Evolutionary conservation across 53 echinoderm and acorn worm genomes (phyloP).

Genomic region (Hippasteria phrygiana): DNA sequence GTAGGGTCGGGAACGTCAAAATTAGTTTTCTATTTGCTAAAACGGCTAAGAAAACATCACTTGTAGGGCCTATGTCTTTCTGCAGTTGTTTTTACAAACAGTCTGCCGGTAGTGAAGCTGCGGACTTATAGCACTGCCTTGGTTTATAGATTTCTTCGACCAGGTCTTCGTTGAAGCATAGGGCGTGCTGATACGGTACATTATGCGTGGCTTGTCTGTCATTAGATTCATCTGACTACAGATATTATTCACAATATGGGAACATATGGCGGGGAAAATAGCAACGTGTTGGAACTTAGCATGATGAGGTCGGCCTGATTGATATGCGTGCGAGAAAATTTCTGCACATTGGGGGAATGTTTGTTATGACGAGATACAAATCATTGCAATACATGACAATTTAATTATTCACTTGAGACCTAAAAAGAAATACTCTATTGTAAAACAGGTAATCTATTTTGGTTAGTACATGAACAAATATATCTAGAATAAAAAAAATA

Average conservation of each 20-base stretch:
- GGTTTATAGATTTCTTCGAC: not conserved
- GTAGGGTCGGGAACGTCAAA: not conserved
- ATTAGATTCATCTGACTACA: not conserved
- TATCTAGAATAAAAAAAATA: too few relatives aligned
- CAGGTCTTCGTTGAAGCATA: not conserved
- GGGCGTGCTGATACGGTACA: not conserved
- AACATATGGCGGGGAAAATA: not conserved
- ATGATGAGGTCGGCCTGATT: too few relatives aligned
- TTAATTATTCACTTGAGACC: too few relatives aligned
- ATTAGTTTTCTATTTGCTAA: not conserved
- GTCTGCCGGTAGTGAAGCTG: not conserved
- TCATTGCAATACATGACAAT: too few relatives aligned
- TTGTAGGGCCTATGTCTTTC: not conserved
- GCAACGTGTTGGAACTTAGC: not conserved
- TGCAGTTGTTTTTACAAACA: not conserved
- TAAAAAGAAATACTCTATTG: too few relatives aligned
- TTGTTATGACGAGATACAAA: too few relatives aligned
- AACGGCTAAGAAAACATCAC: slow-evolving; percentile 1
- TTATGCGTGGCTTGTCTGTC: not conserved
- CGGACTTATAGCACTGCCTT: not conserved
- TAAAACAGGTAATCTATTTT: too few relatives aligned
- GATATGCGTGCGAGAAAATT: too few relatives aligned
- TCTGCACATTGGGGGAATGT: too few relatives aligned
- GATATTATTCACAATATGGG: not conserved
- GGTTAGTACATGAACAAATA: too few relatives aligned